These are phyloP conservation scores for Chloropsis hardwickii DNA, from an alignment of 2,113 vertebrate species.

Conservation along the genomic window DNA sequence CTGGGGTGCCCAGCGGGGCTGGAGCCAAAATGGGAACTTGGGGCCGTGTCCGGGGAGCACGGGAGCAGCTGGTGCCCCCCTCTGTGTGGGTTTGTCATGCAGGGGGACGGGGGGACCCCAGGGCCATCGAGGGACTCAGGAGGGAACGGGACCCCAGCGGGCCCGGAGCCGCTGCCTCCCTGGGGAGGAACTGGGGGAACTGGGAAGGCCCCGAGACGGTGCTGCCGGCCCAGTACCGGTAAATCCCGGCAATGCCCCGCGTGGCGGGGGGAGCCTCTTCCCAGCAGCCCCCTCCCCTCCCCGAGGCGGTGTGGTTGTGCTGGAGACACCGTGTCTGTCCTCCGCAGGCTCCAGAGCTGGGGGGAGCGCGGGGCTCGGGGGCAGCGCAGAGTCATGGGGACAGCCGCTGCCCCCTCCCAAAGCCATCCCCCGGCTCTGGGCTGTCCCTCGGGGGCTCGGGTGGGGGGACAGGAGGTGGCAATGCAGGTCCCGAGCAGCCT, in stretches of 20 bases:
- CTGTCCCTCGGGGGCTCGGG: rapidly evolving
- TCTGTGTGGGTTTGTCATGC: rapidly evolving
- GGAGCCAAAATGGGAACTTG: neutral
- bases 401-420: neutral
- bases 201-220: neutral
- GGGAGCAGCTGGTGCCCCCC: neutral
- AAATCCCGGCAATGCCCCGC: neutral
- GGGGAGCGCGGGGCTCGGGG: neutral
- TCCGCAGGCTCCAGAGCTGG: neutral
- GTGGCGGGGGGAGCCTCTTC: neutral
- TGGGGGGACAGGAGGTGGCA: neutral
- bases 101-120: neutral
- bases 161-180: neutral
- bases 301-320: constrained; percentile 11
- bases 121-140: rapidly evolving
- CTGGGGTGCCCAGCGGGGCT: neutral
- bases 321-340: constrained; percentile 40
- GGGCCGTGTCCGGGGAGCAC: rapidly evolving
- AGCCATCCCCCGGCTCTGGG: neutral
- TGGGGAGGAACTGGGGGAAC: neutral
- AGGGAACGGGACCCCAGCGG: rapidly evolving
- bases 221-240: neutral
- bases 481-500: neutral
- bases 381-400: neutral
- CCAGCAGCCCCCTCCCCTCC: constrained; percentile 27